Conservation (phyloP, 2,888 invertebrate species). For the Tyria jacobaeae region DNA sequence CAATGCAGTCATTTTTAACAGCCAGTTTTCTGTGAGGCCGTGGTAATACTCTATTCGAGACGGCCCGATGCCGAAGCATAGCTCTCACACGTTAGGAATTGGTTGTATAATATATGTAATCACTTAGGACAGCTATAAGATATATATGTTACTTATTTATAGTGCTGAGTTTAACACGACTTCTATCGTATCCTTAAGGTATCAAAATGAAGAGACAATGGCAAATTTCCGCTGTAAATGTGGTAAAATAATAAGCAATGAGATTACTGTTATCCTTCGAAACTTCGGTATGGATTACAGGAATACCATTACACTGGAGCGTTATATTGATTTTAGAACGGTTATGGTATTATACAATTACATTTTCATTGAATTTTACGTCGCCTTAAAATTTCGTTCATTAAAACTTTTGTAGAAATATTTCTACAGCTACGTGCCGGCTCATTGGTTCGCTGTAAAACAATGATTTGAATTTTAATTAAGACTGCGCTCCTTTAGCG, state of each 20-base stretch:
- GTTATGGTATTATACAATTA: neutral
- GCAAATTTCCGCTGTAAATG: conserved; percentile 37
- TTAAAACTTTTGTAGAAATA: neutral
- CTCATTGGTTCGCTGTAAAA: too few species aligned
- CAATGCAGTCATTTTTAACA: too few species aligned
- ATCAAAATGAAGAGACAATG: conserved; percentile 28
- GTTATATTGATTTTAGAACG: conserved; percentile 15
- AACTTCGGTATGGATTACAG: conserved; percentile 43
- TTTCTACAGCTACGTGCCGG: neutral
- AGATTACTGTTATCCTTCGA: conserved; percentile 54
- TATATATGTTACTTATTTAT: neutral
- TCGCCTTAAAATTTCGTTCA: neutral
- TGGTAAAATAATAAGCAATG: conserved; percentile 60
- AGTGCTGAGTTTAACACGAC: neutral
- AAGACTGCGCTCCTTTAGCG: too few species aligned
- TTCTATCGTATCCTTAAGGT: neutral
- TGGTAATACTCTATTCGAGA: too few species aligned
- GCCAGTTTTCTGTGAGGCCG: too few species aligned
- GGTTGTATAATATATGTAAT: too few species aligned
- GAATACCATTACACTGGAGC: conserved; percentile 41
- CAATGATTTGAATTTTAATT: neutral
- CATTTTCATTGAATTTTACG: neutral
- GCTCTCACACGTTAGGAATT: too few species aligned
- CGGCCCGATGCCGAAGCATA: too few species aligned
- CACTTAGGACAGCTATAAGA: too few species aligned